A percentile compares a stretch with the other conserved stretches of the same genome.
Evolutionary conservation across 2,113 vertebrate species (phyloP).

Genomic region (Xenopus tropicalis): DNA sequence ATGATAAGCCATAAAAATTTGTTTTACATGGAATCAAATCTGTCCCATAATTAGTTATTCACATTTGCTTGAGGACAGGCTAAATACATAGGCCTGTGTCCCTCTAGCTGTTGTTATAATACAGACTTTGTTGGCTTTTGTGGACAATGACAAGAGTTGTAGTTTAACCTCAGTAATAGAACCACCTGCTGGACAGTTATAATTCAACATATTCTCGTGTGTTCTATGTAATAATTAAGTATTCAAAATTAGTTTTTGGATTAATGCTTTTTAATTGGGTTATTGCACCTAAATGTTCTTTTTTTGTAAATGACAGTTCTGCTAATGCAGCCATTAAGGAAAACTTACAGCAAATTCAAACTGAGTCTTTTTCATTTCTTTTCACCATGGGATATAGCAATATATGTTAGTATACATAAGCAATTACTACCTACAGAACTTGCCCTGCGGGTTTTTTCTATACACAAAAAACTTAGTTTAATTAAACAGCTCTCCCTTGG

Average conservation of each 20-base stretch:
- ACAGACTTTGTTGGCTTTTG: too few species aligned
- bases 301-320: constrained; percentile 36
- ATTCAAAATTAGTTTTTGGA: constrained; percentile 19
- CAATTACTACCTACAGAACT: constrained; percentile 52
- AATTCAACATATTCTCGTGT: too few species aligned
- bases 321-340: constrained; percentile 44
- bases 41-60: too few species aligned
- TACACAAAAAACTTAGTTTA: constrained; percentile 54
- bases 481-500: constrained; percentile 58
- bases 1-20: too few species aligned
- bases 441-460: constrained; percentile 54
- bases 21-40: too few species aligned
- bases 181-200: too few species aligned
- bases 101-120: too few species aligned
- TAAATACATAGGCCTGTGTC: too few species aligned
- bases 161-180: too few species aligned
- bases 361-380: constrained; percentile 49
- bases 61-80: too few species aligned
- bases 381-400: constrained; percentile 45
- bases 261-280: constrained; percentile 42
- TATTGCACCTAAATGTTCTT: constrained; percentile 40
- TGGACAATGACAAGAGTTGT: too few species aligned
- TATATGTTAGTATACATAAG: constrained; percentile 48
- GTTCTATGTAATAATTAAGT: neutral
- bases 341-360: constrained; percentile 46